These are phyloP conservation scores for Cyrtonyx montezumae DNA, from an alignment of 2,113 vertebrate species.

Conservation along the genomic window DNA sequence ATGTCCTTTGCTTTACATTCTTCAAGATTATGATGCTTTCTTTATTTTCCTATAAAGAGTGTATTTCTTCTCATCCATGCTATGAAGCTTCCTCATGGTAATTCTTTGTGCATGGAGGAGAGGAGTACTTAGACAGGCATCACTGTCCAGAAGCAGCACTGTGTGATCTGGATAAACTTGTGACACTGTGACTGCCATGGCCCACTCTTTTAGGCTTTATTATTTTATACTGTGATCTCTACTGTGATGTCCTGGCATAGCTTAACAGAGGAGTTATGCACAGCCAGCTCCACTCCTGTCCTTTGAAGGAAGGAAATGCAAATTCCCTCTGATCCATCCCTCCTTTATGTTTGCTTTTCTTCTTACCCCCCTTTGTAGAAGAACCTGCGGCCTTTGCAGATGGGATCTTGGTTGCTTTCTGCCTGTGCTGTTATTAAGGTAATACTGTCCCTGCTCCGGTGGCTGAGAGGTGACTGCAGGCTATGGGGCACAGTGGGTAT, in stretches of 20 bases:
- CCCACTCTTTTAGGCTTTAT: background rate
- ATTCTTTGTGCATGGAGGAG: background rate
- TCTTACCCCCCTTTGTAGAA: background rate
- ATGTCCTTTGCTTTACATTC: background rate
- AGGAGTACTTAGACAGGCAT: background rate
- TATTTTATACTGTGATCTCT: background rate
- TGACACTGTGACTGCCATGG: background rate
- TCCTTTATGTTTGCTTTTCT: background rate
- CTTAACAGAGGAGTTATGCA: background rate
- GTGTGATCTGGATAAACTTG: background rate
- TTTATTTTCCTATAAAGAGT: background rate
- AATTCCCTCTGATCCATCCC: background rate
- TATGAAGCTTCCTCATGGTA: background rate
- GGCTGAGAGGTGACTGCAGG: background rate
- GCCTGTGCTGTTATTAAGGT: rapidly evolving
- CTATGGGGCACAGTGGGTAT: background rate
- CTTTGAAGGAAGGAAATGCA: background rate
- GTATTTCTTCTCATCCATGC: background rate
- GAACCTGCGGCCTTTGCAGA: background rate
- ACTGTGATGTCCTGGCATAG: background rate
- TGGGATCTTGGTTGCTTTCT: background rate
- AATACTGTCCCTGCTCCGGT: rapidly evolving
- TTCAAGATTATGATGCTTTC: background rate
- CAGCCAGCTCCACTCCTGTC: background rate
- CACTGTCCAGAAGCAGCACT: background rate